These are phyloP conservation scores for Criorhina ranunculi DNA, from an alignment of 2,888 invertebrate species.

Conservation along the genomic window DNA sequence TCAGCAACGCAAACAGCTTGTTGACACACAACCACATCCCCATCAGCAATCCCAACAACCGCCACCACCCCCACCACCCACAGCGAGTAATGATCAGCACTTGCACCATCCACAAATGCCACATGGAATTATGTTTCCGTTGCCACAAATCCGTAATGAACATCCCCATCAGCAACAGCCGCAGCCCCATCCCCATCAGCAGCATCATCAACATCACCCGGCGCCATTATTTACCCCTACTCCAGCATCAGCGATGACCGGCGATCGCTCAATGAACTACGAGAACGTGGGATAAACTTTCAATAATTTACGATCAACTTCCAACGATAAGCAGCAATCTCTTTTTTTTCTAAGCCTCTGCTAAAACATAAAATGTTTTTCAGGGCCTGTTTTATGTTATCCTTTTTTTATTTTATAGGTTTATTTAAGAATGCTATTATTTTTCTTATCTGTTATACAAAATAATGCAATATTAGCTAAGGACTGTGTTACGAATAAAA, in stretches of 20 bases:
- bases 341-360: conserved; percentile 58
- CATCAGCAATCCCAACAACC: conserved; percentile 82
- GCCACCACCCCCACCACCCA: conserved; percentile 81
- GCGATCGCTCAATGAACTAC: conserved; percentile 83
- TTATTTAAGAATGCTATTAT: conserved; percentile 45
- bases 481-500: conserved; percentile 71
- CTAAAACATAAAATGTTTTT: conserved; percentile 57
- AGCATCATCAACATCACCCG: conserved; percentile 82
- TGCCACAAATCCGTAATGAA: conserved; percentile 81
- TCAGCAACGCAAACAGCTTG: conserved; percentile 81
- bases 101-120: conserved; percentile 83
- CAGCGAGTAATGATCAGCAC: conserved; percentile 79
- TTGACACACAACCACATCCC: conserved; percentile 80
- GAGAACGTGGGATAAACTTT: conserved; percentile 83
- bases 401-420: conserved; percentile 32
- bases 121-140: conserved; percentile 83
- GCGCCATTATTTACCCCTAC: conserved; percentile 81
- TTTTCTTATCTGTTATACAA: conserved; percentile 69
- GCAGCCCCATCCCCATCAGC: conserved; percentile 81
- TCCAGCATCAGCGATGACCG: conserved; percentile 80
- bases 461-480: conserved; percentile 75
- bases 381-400: conserved; percentile 36
- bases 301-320: conserved; percentile 15
- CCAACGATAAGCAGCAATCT: conserved; percentile 44
- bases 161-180: conserved; percentile 81